These are phyloP conservation scores for Litoditis marina DNA, from an alignment of 2,888 invertebrate species.

Conservation along the genomic window DNA sequence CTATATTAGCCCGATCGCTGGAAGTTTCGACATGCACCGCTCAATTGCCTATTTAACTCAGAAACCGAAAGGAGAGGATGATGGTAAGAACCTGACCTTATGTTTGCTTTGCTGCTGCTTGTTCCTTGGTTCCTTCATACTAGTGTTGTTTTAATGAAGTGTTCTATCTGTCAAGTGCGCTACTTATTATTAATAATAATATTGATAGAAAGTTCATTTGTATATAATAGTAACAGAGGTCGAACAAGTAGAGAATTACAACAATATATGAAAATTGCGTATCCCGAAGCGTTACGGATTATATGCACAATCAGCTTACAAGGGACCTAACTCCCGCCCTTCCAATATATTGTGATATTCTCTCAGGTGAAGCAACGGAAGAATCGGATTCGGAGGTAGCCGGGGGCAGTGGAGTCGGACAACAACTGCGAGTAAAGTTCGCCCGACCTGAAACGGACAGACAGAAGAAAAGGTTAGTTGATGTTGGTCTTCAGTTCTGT, in stretches of 20 bases:
- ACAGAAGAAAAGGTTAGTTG: conserved; percentile 31
- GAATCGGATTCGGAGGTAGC: conserved; percentile 15
- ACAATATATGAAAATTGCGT: no score
- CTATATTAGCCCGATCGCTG: conserved; percentile 25
- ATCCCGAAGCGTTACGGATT: no score
- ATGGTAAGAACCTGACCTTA: conserved; percentile 5
- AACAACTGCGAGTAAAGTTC: conserved; percentile 35
- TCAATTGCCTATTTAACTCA: conserved; percentile 15
- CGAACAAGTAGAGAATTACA: no score
- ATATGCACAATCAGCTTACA: conserved; percentile 6
- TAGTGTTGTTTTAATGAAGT: no score
- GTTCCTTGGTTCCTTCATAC: no score
- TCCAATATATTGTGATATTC: neutral
- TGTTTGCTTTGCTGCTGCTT: no score
- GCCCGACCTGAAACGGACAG: conserved; percentile 39
- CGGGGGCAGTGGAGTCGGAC: conserved; percentile 6
- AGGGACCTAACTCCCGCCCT: neutral
- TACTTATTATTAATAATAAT: no score
- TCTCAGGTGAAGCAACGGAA: conserved; percentile 3
- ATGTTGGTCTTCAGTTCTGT: no score
- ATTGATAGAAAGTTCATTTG: no score
- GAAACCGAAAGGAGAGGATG: conserved; percentile 18
- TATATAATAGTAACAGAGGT: no score
- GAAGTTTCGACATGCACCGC: conserved; percentile 36
- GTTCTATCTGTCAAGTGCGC: no score